Percentiles rank a stretch among this genome's conserved stretches.
Evolutionary conservation across 2,888 invertebrate genomes (phyloP).

Genomic region (Erebia palarica): DNA sequence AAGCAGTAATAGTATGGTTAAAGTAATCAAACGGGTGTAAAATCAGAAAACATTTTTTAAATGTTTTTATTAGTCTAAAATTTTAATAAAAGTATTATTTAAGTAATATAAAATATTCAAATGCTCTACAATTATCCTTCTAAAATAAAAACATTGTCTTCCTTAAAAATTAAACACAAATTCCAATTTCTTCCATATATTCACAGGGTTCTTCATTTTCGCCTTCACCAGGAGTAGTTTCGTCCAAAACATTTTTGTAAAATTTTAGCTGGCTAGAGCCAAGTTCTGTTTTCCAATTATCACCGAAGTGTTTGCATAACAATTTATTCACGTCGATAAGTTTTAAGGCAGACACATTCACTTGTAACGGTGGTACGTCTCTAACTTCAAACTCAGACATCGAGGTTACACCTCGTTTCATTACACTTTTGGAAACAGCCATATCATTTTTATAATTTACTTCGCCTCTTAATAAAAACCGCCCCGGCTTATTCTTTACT

Average conservation of each 20-base stretch:
- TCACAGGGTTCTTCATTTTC: conserved; percentile 42
- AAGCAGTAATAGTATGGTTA: conserved; percentile 1
- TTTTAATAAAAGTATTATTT: conserved; percentile 22
- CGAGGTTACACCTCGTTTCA: conserved; percentile 8
- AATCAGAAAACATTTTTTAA: neutral
- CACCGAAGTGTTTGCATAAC: conserved; percentile 37
- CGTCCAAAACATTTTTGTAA: conserved; percentile 37
- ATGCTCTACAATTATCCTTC: conserved; percentile 21
- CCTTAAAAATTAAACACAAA: conserved; percentile 29
- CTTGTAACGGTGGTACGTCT: conserved; percentile 36
- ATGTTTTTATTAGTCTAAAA: conserved; percentile 25
- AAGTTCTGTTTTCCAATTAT: conserved; percentile 38
- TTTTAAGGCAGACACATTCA: conserved; percentile 34
- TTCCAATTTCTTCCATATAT: conserved; percentile 40
- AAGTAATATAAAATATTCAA: conserved; percentile 20
- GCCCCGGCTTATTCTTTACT: conserved; percentile 35
- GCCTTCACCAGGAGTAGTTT: conserved; percentile 30
- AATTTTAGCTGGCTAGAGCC: conserved; percentile 36
- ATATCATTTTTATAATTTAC: conserved; percentile 1
- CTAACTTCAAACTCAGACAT: conserved; percentile 33
- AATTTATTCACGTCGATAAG: conserved; percentile 35
- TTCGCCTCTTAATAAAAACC: conserved; percentile 8
- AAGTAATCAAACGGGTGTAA: conserved; percentile 16
- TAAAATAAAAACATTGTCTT: conserved; percentile 23
- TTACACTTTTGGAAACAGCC: neutral